Evolutionary conservation across 2,113 vertebrate species (phyloP).

Genomic region (Syngnathus floridae): DNA sequence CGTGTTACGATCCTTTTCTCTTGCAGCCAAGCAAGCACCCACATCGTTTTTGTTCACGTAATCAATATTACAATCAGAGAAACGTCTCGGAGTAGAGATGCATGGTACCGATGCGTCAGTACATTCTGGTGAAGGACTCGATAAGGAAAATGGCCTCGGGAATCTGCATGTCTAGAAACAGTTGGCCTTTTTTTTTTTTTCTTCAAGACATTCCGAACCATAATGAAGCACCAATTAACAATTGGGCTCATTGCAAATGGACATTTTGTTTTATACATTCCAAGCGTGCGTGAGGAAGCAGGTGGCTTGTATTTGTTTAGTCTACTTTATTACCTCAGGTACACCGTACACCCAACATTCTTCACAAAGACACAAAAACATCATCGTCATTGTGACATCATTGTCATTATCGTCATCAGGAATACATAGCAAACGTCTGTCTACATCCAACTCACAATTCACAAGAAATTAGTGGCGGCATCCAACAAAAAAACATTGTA

Average conservation of each 20-base stretch:
- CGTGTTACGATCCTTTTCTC: conserved; percentile 23
- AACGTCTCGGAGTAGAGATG: conserved; percentile 59
- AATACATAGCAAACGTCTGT: conserved; percentile 54
- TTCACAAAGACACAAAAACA: conserved; percentile 65
- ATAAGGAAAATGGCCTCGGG: conserved; percentile 11
- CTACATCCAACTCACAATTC: conserved; percentile 65
- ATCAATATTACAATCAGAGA: conserved; percentile 54
- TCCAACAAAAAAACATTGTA: conserved; percentile 42
- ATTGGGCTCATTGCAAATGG: conserved; percentile 41
- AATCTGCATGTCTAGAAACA: conserved; percentile 47
- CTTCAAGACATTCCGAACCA: conserved; percentile 53
- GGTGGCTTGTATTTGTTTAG: conserved; percentile 26
- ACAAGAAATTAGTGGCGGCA: conserved; percentile 53
- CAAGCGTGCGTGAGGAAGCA: conserved; percentile 43
- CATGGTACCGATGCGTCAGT: conserved; percentile 46
- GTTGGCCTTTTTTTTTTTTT: conserved; percentile 19
- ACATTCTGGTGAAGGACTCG: conserved; percentile 44
- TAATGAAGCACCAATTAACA: conserved; percentile 50
- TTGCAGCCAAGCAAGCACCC: not conserved
- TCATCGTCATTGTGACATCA: conserved; percentile 47
- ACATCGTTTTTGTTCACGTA: conserved; percentile 33
- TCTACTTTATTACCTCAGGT: conserved; percentile 27
- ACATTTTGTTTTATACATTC: conserved; percentile 33
- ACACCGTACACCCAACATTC: conserved; percentile 43
- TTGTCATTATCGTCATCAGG: conserved; percentile 45